Base-by-base conservation (phyloP, 2,888 invertebrate species). In the Zeuzera pyrina region DNA sequence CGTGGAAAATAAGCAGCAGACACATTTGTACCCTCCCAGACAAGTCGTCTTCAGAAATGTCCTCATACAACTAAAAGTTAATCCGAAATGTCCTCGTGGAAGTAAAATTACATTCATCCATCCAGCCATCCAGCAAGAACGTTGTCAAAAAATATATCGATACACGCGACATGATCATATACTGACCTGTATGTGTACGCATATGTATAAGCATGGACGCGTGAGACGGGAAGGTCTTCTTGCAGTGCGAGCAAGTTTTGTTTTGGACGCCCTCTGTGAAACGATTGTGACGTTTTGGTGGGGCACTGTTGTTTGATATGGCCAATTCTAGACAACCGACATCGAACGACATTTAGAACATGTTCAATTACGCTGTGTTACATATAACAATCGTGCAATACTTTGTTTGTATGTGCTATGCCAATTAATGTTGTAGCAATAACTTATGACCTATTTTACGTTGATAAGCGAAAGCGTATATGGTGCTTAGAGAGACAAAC, bases 141-240 rank as follows among this genome's bases (percentile, higher is more conserved):
- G n/a, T n/a, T n/a, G n/a, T n/a, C n/a, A n/a, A n/a, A n/a, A n/a
- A n/a, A n/a, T n/a, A n/a, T n/a, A n/a, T n/a, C n/a, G n/a, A n/a
- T n/a, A n/a, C n/a, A n/a, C n/a, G n/a, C n/a, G n/a, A n/a, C 23
- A 23, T 25, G 12, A 25, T 12, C 8, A 12, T 11, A 10, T 28
- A 52, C 57, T 57, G 16, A 71, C 89, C 89, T 47, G 91, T 91
- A 53, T 92, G 91, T 16, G 90, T 91, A 51, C 91, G 81, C 69
- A 88, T 87, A 62, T 92, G 92, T 52, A 91, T 91, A 38, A 91
- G 84, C 91, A 92, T 91, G 35, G 91, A 91, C 32, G 91, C 91
- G 64, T 91, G 90, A 32, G 91, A 91, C 35, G 91, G 91, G 74
- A 91, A 91, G 44, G 85, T 85, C 73, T 91, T 91, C 62, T 87